Conservation (phyloP, 2,797 vertebrate species). For the Emydoidea blandingii region DNA sequence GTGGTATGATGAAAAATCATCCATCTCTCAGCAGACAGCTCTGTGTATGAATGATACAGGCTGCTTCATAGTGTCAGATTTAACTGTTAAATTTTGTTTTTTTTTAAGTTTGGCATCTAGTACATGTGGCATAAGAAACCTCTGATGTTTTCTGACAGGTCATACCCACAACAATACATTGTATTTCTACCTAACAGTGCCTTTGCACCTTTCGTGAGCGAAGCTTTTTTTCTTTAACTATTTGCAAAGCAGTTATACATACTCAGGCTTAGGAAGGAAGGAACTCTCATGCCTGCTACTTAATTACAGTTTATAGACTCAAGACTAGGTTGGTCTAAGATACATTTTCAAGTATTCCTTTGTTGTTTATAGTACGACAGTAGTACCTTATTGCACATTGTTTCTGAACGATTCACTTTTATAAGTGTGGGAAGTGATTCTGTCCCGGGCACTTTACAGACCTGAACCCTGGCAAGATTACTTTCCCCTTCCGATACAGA, state of each 20-base stretch:
- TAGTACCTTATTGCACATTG: conserved; percentile 86
- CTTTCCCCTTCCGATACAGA: conserved; percentile 90
- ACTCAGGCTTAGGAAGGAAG: conserved; percentile 78
- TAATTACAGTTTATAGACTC: conserved; percentile 77
- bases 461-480: conserved; percentile 92
- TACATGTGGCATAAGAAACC: conserved; percentile 43
- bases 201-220: conserved; percentile 62
- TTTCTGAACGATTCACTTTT: conserved; percentile 62
- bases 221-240: conserved; percentile 67
- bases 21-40: conserved; percentile 6
- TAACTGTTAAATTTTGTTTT: conserved; percentile 19
- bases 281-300: conserved; percentile 70
- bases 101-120: conserved; percentile 39
- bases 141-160: conserved; percentile 57
- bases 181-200: conserved; percentile 58
- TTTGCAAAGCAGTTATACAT: conserved; percentile 79
- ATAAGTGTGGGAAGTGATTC: conserved; percentile 55
- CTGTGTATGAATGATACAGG: conserved; percentile 22
- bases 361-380: conserved; percentile 77
- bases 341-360: conserved; percentile 82
- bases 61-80: conserved; percentile 12
- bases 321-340: conserved; percentile 75
- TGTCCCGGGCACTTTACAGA: conserved; percentile 83
- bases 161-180: conserved; percentile 60
- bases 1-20: neutral